A percentile compares a stretch with the other conserved stretches of the same genome.
phyloP scores from a whole-genome alignment of 2,888 invertebrate genomes.

The Drosophila flavopinicola region DNA sequence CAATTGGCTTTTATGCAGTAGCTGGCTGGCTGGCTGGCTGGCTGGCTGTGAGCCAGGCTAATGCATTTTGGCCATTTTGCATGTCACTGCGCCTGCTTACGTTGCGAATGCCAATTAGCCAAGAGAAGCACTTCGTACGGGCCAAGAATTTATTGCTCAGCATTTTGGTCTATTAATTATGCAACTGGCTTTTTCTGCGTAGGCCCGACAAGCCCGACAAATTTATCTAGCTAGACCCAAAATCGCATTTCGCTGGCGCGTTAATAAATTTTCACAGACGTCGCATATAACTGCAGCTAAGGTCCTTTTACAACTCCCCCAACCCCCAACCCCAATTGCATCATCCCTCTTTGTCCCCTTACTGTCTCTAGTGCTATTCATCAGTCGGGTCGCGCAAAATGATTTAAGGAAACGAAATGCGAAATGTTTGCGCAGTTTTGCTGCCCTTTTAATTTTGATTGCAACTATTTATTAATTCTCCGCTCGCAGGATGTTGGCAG shows the following conservation, averaged over 20 bases:
- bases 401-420: slow-evolving; percentile 64
- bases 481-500: slow-evolving; percentile 41
- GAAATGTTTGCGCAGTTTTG: slow-evolving; percentile 60
- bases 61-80: slow-evolving; percentile 52
- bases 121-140: slow-evolving; percentile 24
- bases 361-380: slow-evolving; percentile 36
- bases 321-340: not conserved
- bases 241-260: slow-evolving; percentile 40
- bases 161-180: slow-evolving; percentile 63
- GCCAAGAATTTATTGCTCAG: slow-evolving; percentile 48
- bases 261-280: slow-evolving; percentile 62
- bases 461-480: slow-evolving; percentile 73
- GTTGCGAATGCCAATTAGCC: slow-evolving; percentile 60
- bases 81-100: slow-evolving; percentile 45
- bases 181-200: slow-evolving; percentile 17
- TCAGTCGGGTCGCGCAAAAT: slow-evolving; percentile 51
- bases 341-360: not conserved
- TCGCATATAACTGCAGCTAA: slow-evolving; percentile 16
- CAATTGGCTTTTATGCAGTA: slow-evolving; percentile 17
- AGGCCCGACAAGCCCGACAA: slow-evolving; percentile 21
- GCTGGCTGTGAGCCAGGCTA: slow-evolving; percentile 24
- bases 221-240: slow-evolving; percentile 38
- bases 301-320: too few species aligned
- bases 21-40: too few species aligned
- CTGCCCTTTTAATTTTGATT: slow-evolving; percentile 75